Base-by-base conservation (phyloP, 2,113 vertebrate genomes). In the Narcine bancroftii region DNA sequence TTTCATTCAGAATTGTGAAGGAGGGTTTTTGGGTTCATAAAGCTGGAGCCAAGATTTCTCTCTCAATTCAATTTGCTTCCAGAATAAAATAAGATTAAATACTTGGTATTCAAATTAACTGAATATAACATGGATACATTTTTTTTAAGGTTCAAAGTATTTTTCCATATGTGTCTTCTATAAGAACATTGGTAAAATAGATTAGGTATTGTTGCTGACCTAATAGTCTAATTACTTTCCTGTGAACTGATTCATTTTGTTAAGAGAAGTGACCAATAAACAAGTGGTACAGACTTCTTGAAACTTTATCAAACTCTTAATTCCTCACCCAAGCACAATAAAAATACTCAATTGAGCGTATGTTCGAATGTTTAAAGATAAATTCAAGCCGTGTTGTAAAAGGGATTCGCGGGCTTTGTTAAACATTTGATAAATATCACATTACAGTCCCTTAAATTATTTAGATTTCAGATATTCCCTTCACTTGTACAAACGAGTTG, bases 131-230 rank as follows among this genome's bases (percentile, higher is more conserved):
- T 65, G 6, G 60, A 19, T 89, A 89, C 85, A 65, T 89, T 89
- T 42, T 89, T 24, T 42, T 89, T 24, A 65, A 89, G 42, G 56
- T 39, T 89, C 85, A 65, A 39, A 65, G 85, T 56, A 65, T 89
- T 89, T 89, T 89, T 89, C 63, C 60, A 89, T 89, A 42, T 60
- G 60, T 89, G 33, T 65, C n/a, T 26, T 60, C 85, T 65, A 50
- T 65, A 65, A 60, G 2, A 36, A 36, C n/a, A n/a, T 13, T 6
- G 21, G 33, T 60, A 26, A 60, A 17, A n/a, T 87, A 60, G 29
- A 87, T 87, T 60, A n/a, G 24, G 13, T 10, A 39, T 89, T 65
- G n/a, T 42, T 63, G 39, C 60, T 42, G 56, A 10, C 21, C 56
- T 42, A 65, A 89, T 65, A 89, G 60, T 65, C 65, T 65, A 13